Conservation (phyloP, 1,140 invertebrate species). For the Druon quercuslanigerum region DNA sequence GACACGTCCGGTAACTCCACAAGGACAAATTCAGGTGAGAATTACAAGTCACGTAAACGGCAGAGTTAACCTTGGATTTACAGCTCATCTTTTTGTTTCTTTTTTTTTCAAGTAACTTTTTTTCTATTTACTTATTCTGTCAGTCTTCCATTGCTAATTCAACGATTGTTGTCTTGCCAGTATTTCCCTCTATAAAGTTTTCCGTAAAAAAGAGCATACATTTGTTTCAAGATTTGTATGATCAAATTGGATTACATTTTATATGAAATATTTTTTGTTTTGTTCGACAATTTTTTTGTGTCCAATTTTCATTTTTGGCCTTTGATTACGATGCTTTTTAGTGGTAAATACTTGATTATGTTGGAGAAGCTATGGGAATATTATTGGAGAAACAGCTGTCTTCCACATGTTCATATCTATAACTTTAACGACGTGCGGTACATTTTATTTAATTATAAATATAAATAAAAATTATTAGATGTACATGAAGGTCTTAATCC, state of each 20-base stretch:
- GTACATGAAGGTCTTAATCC: too few species aligned
- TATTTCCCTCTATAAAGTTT: neutral
- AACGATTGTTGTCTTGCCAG: neutral
- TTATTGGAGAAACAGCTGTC: slow-evolving; percentile 18
- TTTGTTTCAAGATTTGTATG: neutral
- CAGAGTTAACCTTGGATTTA: slow-evolving; percentile 44
- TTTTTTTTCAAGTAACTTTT: slow-evolving; percentile 5
- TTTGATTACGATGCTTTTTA: neutral
- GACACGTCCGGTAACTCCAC: slow-evolving; percentile 86
- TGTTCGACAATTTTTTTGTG: neutral
- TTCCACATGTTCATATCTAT: slow-evolving; percentile 3
- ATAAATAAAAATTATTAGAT: neutral
- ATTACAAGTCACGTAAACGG: slow-evolving; percentile 37
- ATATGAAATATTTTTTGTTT: neutral
- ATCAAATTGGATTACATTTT: neutral
- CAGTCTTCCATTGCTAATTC: neutral
- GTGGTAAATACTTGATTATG: slow-evolving; percentile 7
- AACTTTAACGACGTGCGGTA: slow-evolving; percentile 48
- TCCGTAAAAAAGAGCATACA: neutral
- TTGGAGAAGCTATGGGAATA: slow-evolving; percentile 2
- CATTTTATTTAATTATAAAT: neutral
- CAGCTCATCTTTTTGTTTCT: slow-evolving; percentile 25
- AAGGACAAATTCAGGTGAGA: slow-evolving; percentile 84
- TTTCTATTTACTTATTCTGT: neutral
- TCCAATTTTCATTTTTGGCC: neutral